Conservation (phyloP, 2,113 vertebrate genomes). For the Phycodurus eques region DNA sequence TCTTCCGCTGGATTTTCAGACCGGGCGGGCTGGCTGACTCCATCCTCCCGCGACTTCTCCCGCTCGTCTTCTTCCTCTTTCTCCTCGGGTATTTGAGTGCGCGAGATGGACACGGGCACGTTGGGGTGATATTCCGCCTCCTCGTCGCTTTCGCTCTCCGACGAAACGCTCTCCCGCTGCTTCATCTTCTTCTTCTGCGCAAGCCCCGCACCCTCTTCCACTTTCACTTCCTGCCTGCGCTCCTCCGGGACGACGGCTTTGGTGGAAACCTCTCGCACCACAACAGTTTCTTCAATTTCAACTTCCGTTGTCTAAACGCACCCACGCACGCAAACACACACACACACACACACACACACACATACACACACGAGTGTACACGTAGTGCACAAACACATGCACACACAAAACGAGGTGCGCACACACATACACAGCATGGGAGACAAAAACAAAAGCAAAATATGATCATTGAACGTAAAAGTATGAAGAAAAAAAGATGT, state of each 20-base stretch:
- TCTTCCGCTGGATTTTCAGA: slow-evolving; percentile 23
- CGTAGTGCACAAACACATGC: slow-evolving; percentile 1
- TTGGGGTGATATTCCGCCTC: slow-evolving; percentile 91
- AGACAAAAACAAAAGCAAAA: slow-evolving; percentile 71
- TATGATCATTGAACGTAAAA: slow-evolving; percentile 73
- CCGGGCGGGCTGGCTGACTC: background rate
- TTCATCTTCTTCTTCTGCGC: slow-evolving; percentile 52
- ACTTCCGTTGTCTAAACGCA: slow-evolving; percentile 82
- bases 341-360: slow-evolving; percentile 2
- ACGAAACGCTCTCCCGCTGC: slow-evolving; percentile 79
- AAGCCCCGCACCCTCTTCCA: slow-evolving; percentile 25
- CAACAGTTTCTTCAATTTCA: slow-evolving; percentile 87
- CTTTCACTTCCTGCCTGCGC: slow-evolving; percentile 63
- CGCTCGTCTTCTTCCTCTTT: slow-evolving; percentile 32
- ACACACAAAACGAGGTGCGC: background rate
- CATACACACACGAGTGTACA: slow-evolving; percentile 21
- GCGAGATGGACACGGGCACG: slow-evolving; percentile 67
- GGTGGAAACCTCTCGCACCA: slow-evolving; percentile 83
- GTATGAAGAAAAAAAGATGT: slow-evolving; percentile 49
- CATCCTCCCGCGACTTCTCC: slow-evolving; percentile 1
- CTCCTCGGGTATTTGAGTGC: slow-evolving; percentile 84
- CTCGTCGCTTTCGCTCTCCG: slow-evolving; percentile 90
- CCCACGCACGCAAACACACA: slow-evolving; percentile 65
- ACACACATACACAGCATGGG: slow-evolving; percentile 69
- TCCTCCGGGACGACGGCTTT: slow-evolving; percentile 46